Evolutionary conservation across 2,888 invertebrate genomes (phyloP), one percentile per base, ranked within the genome.

Genomic region (Macrophya alboannulata): DNA sequence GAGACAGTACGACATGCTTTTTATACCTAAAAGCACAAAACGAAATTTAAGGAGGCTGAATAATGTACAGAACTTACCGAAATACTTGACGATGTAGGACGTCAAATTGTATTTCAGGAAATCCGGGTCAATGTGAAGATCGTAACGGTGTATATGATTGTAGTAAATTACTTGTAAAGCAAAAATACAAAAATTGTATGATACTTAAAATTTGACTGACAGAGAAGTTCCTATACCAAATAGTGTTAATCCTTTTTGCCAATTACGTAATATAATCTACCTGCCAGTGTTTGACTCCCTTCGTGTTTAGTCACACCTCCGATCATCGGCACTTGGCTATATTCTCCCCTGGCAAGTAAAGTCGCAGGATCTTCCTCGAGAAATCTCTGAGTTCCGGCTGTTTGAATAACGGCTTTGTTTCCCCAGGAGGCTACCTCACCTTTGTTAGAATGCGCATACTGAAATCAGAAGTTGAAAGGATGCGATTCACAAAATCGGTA

Each of bases 231-330:
- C 31, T 9, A 15, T 25, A 37, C 15, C 37, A 0, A 17, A 68
- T 31, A 31, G 17, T 68, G 25, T 65, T 15, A 31, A 65, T 2
- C 31, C 31, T 12, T 10, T 65, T 65, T 43, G 40, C 17, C 1
- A 40, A 31, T 45, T 0, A 25, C 25, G 9, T 31, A 17, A 71
- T 71, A 9, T 25, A 31, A 85, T 91, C 90, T 89, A 94, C 95
- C 90, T 86, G 94, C 94, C 82, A 94, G 87, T 37, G 94, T 89
- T 88, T 94, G 94, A n/a, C 94, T 91, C 1, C 95, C 95, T 88
- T 95, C 95, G 87, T 95, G 93, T 88, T 94, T 94, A 0, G 94
- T 94, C 12, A 94, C 93, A 4, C 95, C 95, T 15, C 93, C 93
- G 91, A 95, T 92, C 72, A 94, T 89, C 0, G 94, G 93, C 43